Base-by-base conservation (phyloP, 2,113 vertebrate genomes). In the Chionomys nivalis region DNA sequence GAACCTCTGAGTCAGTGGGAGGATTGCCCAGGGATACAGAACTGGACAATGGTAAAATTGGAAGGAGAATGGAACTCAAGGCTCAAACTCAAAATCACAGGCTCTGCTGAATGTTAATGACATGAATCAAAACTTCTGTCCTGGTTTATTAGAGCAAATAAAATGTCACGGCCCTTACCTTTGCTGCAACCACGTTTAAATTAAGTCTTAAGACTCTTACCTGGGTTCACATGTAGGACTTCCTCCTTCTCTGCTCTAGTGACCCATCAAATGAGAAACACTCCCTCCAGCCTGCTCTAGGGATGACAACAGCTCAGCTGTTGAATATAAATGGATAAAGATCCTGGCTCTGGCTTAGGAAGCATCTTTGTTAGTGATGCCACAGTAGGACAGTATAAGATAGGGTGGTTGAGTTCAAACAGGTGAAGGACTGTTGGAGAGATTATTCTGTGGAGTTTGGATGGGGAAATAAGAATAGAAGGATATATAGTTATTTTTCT, bases 131-230 rank as follows among this genome's bases (percentile, higher is more conserved):
- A 79, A 44, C 23, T 83, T 91, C 87, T 61, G 63, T n/a, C 89
- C 94, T 86, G 42, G 16, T 21, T 70, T 87, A 95, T 68, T 55
- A 55, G 19, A 7, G 14, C 14, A 87, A 65, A 39, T 85, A 61
- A 95, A 93, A 61, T 28, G 66, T 89, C n/a, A 79, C 39, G 31
- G 42, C 16, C 23, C n/a, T 42, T 89, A 44, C 16, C 28, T 87
- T 96, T 94, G 93, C 31, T 94, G 36, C 24, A 42, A 86, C 68
- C 39, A 82, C 16, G 24, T 44, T 92, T 19, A 39, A 78, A 85
- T 85, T 70, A 94, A 95, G 72, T 78, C 23, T 63, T 61, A 24
- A 12, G 17, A 17, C n/a, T 97, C 33, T 97, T 93, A 44, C 19
- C 63, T 78, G 42, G 21, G 36, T 19, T 11, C 86, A 55, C 17